Evolutionary conservation across 2,797 vertebrate species (phyloP), one percentile per base, ranked within the genome.

Genomic region (Hydrolagus colliei): DNA sequence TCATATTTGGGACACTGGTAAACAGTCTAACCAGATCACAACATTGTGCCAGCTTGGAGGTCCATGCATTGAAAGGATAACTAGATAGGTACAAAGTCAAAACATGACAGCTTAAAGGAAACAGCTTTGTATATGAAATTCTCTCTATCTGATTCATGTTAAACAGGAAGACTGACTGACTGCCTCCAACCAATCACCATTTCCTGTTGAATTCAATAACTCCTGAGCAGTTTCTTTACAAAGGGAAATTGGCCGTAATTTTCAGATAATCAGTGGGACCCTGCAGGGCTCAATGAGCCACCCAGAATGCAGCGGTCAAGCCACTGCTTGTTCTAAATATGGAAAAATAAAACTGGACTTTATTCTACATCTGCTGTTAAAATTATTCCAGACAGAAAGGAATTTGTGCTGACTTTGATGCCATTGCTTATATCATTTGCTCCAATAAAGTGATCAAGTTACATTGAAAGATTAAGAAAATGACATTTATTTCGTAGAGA

Each of bases 111-210:
- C 63, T 84, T 71, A 71, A 65, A 80, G 65, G 79, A 84, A 68
- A 84, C 79, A 84, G 79, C 27, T 32, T 35, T 68, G 32, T 68
- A 71, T 84, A 68, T 14, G 65, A 71, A 84, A 20, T 27, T 71
- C 68, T 84, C 65, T 84, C 65, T 68, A 71, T 84, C 63, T 84
- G 79, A 84, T 84, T 84, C 79, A 71, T 52, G 65, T 84, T 84
- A 90, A 92, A 90, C 92, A 93, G 94, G 93, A 94, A 95, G 92
- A 92, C 87, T 62, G 89, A 94, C 93, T 84, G 93, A 93, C 93
- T 90, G 89, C 92, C 92, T 94, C 93, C 89, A 92, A 89, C 79
- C 79, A 84, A 84, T 84, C 88, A 88, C 91, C 90, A 93, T 91
- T 94, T 94, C 93, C 93, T 94, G 90, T 92, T 89, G 90, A 90